Evolutionary conservation across 2,888 invertebrate species (phyloP).

Genomic region (Conus canariensis): DNA sequence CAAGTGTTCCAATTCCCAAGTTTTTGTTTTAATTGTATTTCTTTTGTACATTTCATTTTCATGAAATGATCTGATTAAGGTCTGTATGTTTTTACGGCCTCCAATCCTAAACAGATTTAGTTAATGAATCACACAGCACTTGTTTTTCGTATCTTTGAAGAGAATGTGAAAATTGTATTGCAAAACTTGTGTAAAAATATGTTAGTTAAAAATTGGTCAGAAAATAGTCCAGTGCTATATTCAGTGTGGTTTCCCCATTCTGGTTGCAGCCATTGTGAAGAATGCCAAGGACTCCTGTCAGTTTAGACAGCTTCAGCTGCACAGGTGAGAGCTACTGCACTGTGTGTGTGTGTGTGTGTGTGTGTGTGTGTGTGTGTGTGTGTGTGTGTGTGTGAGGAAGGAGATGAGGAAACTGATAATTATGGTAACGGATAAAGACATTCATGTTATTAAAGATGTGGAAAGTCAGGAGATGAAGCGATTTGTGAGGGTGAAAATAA

Average conservation of each 20-base stretch:
- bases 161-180: too few species aligned
- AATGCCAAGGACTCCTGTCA: slow-evolving; percentile 67
- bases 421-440: background rate
- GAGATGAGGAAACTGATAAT: background rate
- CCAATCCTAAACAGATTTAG: too few species aligned
- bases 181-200: too few species aligned
- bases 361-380: slow-evolving; percentile 15
- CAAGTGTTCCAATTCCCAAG: too few species aligned
- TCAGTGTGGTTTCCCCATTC: background rate
- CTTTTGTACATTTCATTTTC: too few species aligned
- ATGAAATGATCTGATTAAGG: too few species aligned
- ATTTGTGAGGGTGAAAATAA: slow-evolving; percentile 44
- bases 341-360: slow-evolving; percentile 9
- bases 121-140: too few species aligned
- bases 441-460: background rate
- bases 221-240: background rate
- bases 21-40: too few species aligned
- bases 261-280: slow-evolving; percentile 67
- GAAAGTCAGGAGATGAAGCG: background rate
- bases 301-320: slow-evolving; percentile 74
- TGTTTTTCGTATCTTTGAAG: too few species aligned
- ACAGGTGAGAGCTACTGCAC: slow-evolving; percentile 54
- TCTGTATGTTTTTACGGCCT: too few species aligned
- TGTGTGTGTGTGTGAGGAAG: slow-evolving; percentile 12
- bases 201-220: too few species aligned